Conservation (phyloP, 2,888 invertebrate species). For the Petrolisthes manimaculis region DNA sequence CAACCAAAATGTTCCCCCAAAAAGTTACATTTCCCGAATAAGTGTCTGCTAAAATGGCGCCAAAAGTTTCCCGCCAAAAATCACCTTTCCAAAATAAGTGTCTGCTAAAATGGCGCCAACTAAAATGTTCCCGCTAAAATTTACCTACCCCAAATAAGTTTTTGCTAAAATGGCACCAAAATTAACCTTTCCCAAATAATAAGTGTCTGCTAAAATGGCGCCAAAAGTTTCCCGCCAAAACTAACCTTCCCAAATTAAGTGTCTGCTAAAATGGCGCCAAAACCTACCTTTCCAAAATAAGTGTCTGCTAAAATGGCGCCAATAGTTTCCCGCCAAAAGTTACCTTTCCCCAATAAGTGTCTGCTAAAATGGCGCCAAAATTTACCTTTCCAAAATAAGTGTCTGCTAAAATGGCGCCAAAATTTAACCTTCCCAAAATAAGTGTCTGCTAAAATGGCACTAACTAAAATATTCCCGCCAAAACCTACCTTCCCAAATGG, state of each 20-base stretch:
- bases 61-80: no score
- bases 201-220: no score
- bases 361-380: conserved; percentile 47
- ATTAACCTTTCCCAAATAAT: no score
- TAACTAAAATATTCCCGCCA: conserved; percentile 49
- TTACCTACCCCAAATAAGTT: conserved; percentile 54
- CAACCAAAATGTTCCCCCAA: background rate
- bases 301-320: conserved; percentile 4
- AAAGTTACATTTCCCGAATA: conserved; percentile 55
- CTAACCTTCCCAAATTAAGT: no score
- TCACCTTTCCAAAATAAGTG: conserved; percentile 9
- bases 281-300: background rate
- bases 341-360: conserved; percentile 54
- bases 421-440: background rate
- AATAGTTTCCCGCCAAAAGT: background rate
- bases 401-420: background rate
- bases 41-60: conserved; percentile 44
- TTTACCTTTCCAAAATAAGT: conserved; percentile 3
- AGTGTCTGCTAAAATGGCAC: background rate
- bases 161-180: no score
- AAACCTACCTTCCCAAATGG: background rate
- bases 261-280: no score
- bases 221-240: no score
- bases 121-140: no score
- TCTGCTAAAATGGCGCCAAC: background rate